Base-by-base conservation (phyloP, 2,797 vertebrate genomes). In the Malurus splendens region DNA sequence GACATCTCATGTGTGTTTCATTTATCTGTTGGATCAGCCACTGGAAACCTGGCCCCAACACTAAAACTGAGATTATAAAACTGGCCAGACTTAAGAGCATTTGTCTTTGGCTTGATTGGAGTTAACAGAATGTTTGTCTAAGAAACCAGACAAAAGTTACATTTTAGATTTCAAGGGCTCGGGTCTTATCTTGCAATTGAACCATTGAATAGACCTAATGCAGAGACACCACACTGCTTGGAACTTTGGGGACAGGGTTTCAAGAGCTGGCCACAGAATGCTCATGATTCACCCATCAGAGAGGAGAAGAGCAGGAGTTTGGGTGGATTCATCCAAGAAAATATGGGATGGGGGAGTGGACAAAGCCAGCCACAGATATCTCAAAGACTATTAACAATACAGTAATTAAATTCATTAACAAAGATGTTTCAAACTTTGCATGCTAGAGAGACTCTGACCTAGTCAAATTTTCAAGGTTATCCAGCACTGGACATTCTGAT, bases 11-110 rank as follows among this genome's bases (percentile, higher is more conserved):
- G 17, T 82, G 64, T 41, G 44, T 94, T 90, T 91, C 75, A 91
- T 82, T 91, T 80, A 65, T 72, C 54, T 78, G 45, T 83, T 93
- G 89, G 59, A 90, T 87, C 83, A 88, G 71, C 23, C 54, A 44
- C 85, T 89, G 64, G 85, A 94, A 96, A 90, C n/a, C 73, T 64
- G 79, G 74, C 93, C 82, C 57, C 41, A 39, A 77, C 22, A 78
- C 9, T 51, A 74, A 77, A 71, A 77, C 1, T 65, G 67, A 87
- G 60, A 71, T 87, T 82, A 92, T n/a, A 92, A 90, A 95, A 78
- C 71, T 86, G 82, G 88, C 74, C 78, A 59, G 84, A 93, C 74
- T 81, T 90, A 87, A 85, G 74, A 47, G 20, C 8, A 2, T 87
- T 93, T 91, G 28, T n/a, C 28, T 90, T 90, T 87, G 85, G 80